Base-by-base conservation (phyloP, 2,797 vertebrate species). In the Phalloptychus januarius region DNA sequence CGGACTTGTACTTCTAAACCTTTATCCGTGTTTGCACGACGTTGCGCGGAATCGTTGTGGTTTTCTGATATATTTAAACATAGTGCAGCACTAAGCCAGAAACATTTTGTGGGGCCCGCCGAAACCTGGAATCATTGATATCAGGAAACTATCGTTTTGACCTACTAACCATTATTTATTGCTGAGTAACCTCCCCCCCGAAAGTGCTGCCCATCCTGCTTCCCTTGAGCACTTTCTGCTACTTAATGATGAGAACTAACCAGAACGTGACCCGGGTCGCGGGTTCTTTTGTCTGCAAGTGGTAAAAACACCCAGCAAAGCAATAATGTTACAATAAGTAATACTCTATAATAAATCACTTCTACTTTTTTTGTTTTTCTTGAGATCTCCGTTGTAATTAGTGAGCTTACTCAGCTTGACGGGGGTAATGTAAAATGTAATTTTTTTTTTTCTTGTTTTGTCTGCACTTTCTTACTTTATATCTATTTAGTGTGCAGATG, bases 271-370 rank as follows among this genome's bases (percentile, higher is more conserved):
- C 46, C 46, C 16, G 69, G 65, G 54, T 74, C 78, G 63, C 40
- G 2, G 77, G 23, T 36, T 71, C 70, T 79, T 83, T 85, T 85
- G 73, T 85, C 18, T 69, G 71, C 7, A 0, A 67, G 65, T 76
- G 72, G 74, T 79, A 79, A 79, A 85, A 85, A 70, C 69, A 78
- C 82, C 82, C 69, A 40, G 84, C 81, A 78, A 86, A 86, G 77
- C 73, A 74, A 80, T 71, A 77, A 23, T 79, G 50, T 50, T 71
- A 36, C 52, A 58, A 70, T 42, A 45, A 89, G 85, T 50, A 84
- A 88, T 85, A 71, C 70, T 18, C 5, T 74, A 11, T 38, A 38
- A 65, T 65, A 65, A 65, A 76, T 73, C 33, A 42, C 72, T 33
- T 3, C 1, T 12, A 52, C 78, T 72, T 75, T 46, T 77, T 42